These are phyloP conservation scores for Formica aserva DNA, from an alignment of 2,888 invertebrate genomes.

Conservation along the genomic window DNA sequence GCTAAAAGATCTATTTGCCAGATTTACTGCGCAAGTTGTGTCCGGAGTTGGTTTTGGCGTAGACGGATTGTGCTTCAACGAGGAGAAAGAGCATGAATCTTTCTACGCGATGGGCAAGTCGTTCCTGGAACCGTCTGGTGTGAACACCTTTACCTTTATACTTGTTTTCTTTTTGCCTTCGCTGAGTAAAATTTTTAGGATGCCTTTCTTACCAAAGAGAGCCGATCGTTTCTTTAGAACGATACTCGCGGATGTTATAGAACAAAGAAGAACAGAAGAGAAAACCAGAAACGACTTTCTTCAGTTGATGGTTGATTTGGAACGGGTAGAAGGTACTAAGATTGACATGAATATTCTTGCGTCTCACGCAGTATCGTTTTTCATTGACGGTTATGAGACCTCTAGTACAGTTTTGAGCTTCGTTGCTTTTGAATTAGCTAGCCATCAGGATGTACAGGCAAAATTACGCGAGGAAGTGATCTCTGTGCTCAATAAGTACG, in stretches of 20 bases:
- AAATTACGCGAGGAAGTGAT: constrained; percentile 86
- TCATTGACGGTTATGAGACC: constrained; percentile 87
- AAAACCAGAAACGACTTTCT: constrained; percentile 85
- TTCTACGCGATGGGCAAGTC: constrained; percentile 55
- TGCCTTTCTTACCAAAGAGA: constrained; percentile 63
- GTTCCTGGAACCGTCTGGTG: constrained; percentile 70
- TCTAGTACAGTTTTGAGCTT: constrained; percentile 86
- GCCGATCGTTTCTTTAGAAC: constrained; percentile 75
- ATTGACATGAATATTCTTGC: constrained; percentile 82
- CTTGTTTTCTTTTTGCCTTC: constrained; percentile 64
- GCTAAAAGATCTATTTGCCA: constrained; percentile 69
- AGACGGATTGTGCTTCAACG: constrained; percentile 77
- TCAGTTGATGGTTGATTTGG: constrained; percentile 84
- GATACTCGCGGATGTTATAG: constrained; percentile 71
- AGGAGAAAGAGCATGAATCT: constrained; percentile 58
- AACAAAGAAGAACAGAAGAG: constrained; percentile 73
- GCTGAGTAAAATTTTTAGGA: constrained; percentile 51
- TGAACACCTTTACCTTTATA: constrained; percentile 48
- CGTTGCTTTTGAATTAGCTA: constrained; percentile 85
- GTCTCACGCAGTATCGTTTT: constrained; percentile 86
- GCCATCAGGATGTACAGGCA: constrained; percentile 85
- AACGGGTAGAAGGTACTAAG: constrained; percentile 65
- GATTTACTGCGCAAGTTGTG: constrained; percentile 77
- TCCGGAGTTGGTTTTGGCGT: constrained; percentile 75
- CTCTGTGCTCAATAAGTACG: constrained; percentile 67